These are phyloP conservation scores for Upupa epops DNA, from an alignment of 2,113 vertebrate species.

Conservation along the genomic window DNA sequence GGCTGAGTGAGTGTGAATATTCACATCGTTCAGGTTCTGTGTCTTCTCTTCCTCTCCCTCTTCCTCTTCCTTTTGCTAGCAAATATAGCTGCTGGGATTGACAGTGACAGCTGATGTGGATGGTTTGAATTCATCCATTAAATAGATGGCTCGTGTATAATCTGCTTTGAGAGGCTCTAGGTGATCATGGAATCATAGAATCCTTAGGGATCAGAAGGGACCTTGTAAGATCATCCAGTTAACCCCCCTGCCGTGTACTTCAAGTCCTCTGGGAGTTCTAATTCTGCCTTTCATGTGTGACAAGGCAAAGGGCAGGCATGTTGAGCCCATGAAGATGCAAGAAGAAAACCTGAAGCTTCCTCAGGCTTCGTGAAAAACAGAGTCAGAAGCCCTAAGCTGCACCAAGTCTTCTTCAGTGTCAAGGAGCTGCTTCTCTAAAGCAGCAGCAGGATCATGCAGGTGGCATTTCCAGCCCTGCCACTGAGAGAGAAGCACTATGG, in stretches of 20 bases:
- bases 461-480: background rate
- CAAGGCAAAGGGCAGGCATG: background rate
- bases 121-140: background rate
- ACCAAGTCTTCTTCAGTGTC: background rate
- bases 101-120: background rate
- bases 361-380: slow-evolving; percentile 14
- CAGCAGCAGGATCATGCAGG: background rate
- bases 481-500: background rate
- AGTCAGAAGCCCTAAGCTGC: background rate
- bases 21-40: background rate
- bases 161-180: background rate
- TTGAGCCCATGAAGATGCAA: background rate
- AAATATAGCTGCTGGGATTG: slow-evolving; percentile 2
- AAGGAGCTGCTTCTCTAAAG: background rate
- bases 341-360: slow-evolving; percentile 20
- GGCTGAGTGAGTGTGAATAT: background rate
- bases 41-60: no score
- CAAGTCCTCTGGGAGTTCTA: background rate
- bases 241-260: no score
- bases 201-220: no score
- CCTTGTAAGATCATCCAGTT: no score
- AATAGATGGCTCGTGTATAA: background rate
- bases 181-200: no score
- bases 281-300: background rate
- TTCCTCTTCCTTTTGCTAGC: no score